Conservation (phyloP, 1,140 invertebrate genomes). For the Plodia interpunctella region DNA sequence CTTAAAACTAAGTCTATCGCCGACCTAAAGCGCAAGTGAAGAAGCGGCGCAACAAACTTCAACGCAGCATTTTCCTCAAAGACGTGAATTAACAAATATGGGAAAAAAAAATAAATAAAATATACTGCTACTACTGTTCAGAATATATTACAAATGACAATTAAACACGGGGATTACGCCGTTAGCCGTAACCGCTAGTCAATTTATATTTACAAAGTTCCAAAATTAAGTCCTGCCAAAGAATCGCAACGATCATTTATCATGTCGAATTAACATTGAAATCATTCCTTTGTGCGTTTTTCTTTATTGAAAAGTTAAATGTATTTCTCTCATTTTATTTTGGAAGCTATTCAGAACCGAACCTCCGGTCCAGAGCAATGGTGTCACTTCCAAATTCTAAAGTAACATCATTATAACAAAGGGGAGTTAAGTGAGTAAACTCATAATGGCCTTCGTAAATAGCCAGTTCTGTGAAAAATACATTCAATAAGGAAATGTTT, state of each 20-base stretch:
- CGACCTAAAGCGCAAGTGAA: no score
- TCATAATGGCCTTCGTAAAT: conserved; percentile 23
- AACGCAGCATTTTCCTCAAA: no score
- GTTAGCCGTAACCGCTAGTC: no score
- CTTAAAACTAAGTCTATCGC: no score
- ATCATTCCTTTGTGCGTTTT: neutral
- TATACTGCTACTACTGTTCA: no score
- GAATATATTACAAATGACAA: no score
- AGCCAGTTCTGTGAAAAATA: conserved; percentile 23
- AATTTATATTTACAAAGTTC: no score
- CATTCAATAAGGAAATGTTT: neutral
- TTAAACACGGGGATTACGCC: no score
- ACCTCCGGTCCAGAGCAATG: conserved; percentile 3
- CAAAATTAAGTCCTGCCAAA: neutral
- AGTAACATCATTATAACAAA: conserved; percentile 29
- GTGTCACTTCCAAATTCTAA: conserved; percentile 26
- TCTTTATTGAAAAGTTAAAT: conserved; percentile 1
- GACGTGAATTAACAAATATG: no score
- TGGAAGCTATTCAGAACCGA: neutral
- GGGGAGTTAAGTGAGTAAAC: conserved; percentile 16
- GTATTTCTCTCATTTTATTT: conserved; percentile 1
- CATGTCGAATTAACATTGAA: neutral
- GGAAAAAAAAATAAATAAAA: no score
- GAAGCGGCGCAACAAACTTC: no score
- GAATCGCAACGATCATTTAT: neutral